Conservation (phyloP, 2,797 vertebrate genomes). For the Cetoscarus ocellatus region DNA sequence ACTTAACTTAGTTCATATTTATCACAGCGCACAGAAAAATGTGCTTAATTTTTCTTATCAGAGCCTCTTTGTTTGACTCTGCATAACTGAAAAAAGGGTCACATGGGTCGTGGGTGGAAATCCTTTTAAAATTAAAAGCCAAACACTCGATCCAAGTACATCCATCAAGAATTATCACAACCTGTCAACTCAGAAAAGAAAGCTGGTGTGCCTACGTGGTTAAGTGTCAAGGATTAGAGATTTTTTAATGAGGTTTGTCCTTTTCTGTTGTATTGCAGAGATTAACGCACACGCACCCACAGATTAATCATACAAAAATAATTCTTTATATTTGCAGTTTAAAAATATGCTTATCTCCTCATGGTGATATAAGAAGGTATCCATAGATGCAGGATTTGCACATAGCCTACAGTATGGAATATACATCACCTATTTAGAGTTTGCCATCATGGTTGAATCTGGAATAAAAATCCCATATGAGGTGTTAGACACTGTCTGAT, state of each 20-base stretch:
- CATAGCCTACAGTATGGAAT: neutral
- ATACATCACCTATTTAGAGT: conserved; percentile 8
- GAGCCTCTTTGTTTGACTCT: conserved; percentile 16
- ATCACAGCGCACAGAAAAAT: conserved; percentile 9
- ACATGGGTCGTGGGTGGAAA: conserved; percentile 36
- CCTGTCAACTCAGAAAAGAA: conserved; percentile 52
- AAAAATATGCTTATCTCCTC: conserved; percentile 42
- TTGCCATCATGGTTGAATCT: too few relatives aligned
- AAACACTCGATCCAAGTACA: conserved; percentile 43
- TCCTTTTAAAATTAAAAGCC: conserved; percentile 36
- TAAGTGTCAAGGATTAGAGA: conserved; percentile 45
- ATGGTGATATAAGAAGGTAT: conserved; percentile 18
- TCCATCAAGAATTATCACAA: conserved; percentile 58
- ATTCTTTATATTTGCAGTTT: conserved; percentile 34
- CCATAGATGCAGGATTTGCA: conserved; percentile 25
- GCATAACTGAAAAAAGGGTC: conserved; percentile 25
- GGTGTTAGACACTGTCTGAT: too few relatives aligned
- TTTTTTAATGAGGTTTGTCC: conserved; percentile 25
- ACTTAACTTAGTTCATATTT: conserved; percentile 12
- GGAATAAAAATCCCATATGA: too few relatives aligned
- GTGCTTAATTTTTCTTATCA: conserved; percentile 15
- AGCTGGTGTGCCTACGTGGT: conserved; percentile 26
- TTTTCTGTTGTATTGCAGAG: conserved; percentile 25
- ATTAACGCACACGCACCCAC: conserved; percentile 30
- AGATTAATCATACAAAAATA: conserved; percentile 69